These are phyloP conservation scores for Holothuria glaberrima DNA, from an alignment of 35 echinoderm and acorn worm species.

Conservation along the genomic window DNA sequence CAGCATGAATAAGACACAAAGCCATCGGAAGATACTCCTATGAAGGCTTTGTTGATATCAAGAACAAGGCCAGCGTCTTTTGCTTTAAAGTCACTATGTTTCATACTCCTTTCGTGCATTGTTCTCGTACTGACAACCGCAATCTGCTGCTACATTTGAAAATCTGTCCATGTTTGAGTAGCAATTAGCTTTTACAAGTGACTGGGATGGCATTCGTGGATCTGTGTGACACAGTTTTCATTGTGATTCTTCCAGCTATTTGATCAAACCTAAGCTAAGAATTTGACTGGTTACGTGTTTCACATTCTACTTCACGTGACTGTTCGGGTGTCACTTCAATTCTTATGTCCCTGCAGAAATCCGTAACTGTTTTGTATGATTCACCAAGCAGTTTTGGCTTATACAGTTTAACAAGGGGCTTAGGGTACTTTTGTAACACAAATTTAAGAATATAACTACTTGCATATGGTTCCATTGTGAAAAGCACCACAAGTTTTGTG, in stretches of 20 bases:
- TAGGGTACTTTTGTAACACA: too few species aligned
- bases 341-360: too few species aligned
- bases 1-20: slow-evolving; percentile 10
- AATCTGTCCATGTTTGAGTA: slow-evolving; percentile 16
- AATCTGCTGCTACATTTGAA: slow-evolving; percentile 11
- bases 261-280: slow-evolving; percentile 29
- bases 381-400: too few species aligned
- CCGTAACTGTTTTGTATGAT: too few species aligned
- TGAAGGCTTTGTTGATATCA: background rate
- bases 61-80: background rate
- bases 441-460: too few species aligned
- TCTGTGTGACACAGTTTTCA: slow-evolving; percentile 29
- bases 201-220: slow-evolving; percentile 30
- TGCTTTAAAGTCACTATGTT: slow-evolving; percentile 1
- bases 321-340: too few species aligned
- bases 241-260: slow-evolving; percentile 46
- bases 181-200: slow-evolving; percentile 29
- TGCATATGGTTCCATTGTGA: background rate
- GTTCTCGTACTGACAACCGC: slow-evolving; percentile 43
- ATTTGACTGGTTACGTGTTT: too few species aligned
- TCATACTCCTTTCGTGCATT: background rate
- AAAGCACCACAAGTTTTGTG: background rate
- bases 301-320: too few species aligned
- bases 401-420: too few species aligned
- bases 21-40: slow-evolving; percentile 45